A percentile compares a stretch with the other conserved stretches of the same genome.
phyloP scores from a whole-genome alignment of 2,797 vertebrate genomes.

The Sarcoramphus papa region DNA sequence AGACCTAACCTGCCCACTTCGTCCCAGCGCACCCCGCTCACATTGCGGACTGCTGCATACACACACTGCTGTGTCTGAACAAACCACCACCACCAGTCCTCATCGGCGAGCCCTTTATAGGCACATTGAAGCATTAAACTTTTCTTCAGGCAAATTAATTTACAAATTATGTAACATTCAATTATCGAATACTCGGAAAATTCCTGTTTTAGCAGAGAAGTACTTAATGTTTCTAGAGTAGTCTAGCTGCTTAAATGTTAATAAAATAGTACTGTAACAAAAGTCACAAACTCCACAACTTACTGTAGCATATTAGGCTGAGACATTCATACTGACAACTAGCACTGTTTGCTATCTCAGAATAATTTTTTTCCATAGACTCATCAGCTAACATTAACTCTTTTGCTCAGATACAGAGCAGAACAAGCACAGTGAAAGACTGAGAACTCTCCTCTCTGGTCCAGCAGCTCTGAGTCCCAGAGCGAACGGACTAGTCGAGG shows the following conservation, averaged over 20 bases:
- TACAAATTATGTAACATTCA: background rate
- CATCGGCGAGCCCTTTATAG: background rate
- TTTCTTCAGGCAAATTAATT: background rate
- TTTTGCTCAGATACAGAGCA: background rate
- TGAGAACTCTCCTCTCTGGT: background rate
- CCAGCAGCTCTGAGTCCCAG: background rate
- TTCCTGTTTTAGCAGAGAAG: background rate
- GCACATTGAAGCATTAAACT: background rate
- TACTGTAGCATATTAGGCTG: background rate
- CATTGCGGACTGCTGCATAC: background rate
- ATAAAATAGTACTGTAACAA: background rate
- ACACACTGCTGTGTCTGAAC: background rate
- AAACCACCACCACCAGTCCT: background rate
- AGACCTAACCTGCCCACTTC: background rate
- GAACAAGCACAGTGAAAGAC: background rate
- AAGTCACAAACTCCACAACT: background rate
- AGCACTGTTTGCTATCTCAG: background rate
- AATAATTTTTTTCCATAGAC: background rate
- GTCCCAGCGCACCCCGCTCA: background rate
- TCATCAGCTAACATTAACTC: background rate
- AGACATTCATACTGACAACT: background rate
- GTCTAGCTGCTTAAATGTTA: background rate
- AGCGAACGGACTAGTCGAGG: background rate
- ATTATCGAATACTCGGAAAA: background rate
- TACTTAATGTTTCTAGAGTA: background rate